Percentiles rank a stretch among this genome's conserved stretches.
phyloP scores from a whole-genome alignment of 2,113 vertebrate genomes.

The Himantopus leucocephalus region DNA sequence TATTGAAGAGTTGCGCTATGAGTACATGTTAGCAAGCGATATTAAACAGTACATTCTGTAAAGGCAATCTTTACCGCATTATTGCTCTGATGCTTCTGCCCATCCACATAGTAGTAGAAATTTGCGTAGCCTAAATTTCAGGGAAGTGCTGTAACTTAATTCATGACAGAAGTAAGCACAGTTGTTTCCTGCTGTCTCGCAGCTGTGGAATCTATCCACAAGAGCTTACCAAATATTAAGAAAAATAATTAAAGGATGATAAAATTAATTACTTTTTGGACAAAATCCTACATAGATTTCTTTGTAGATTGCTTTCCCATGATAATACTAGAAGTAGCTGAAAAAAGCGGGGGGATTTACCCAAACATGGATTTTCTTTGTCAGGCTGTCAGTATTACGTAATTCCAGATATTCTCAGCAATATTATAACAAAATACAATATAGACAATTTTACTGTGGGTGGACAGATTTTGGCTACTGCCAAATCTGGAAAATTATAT shows the following conservation, averaged over 20 bases:
- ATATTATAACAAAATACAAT: neutral
- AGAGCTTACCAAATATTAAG: neutral
- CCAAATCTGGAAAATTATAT: neutral
- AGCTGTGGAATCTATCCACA: neutral
- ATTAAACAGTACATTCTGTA: neutral
- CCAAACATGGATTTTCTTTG: neutral
- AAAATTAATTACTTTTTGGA: neutral
- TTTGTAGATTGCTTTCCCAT: neutral
- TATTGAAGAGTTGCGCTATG: neutral
- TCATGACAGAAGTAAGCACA: neutral
- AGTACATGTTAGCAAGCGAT: neutral
- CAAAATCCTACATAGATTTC: neutral
- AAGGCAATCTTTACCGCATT: neutral
- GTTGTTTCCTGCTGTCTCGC: neutral
- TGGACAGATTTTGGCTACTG: neutral
- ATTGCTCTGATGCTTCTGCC: neutral
- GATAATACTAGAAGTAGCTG: neutral
- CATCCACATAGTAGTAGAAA: neutral
- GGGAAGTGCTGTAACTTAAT: neutral
- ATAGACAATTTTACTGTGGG: neutral
- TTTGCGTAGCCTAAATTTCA: neutral
- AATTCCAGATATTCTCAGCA: neutral
- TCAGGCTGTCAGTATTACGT: neutral
- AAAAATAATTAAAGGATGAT: neutral
- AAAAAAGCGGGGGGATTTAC: neutral